These are phyloP conservation scores for Amia ocellicauda DNA, from an alignment of 2,113 vertebrate genomes.

Conservation along the genomic window DNA sequence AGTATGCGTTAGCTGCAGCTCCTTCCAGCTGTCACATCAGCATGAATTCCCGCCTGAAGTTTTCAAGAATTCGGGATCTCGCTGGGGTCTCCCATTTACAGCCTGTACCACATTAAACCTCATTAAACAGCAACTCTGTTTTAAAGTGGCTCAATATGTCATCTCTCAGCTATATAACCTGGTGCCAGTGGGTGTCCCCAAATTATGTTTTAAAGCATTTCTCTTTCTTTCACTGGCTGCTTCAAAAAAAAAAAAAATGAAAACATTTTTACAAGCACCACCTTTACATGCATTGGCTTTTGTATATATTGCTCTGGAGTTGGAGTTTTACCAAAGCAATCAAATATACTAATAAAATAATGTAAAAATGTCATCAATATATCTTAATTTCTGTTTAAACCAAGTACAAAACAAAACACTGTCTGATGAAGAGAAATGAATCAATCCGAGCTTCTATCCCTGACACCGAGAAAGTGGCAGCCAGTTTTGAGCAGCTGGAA, in stretches of 20 bases:
- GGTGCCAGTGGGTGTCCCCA: slow-evolving; percentile 27
- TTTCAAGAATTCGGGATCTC: slow-evolving; percentile 20
- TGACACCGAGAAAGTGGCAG: too few relatives aligned
- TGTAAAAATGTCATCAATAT: too few relatives aligned
- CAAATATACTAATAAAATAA: too few relatives aligned
- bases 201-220: slow-evolving; percentile 40
- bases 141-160: slow-evolving; percentile 43
- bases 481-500: too few relatives aligned
- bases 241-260: not conserved
- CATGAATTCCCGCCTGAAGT: slow-evolving; percentile 9
- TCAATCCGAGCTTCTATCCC: too few relatives aligned
- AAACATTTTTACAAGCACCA: too few relatives aligned
- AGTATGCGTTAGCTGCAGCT: slow-evolving; percentile 18
- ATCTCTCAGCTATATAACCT: slow-evolving; percentile 22
- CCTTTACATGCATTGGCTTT: too few relatives aligned
- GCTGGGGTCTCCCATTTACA: slow-evolving; percentile 33
- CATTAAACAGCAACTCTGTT: slow-evolving; percentile 43
- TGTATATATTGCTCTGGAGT: too few relatives aligned
- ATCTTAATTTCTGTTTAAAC: too few relatives aligned
- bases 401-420: too few relatives aligned
- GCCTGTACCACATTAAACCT: slow-evolving; percentile 38
- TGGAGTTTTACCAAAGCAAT: too few relatives aligned
- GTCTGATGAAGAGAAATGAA: too few relatives aligned
- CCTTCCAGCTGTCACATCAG: slow-evolving; percentile 28
- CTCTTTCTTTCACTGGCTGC: slow-evolving; percentile 20